Evolutionary conservation across 2,797 vertebrate genomes (phyloP).

Genomic region (Pitangus sulphuratus): DNA sequence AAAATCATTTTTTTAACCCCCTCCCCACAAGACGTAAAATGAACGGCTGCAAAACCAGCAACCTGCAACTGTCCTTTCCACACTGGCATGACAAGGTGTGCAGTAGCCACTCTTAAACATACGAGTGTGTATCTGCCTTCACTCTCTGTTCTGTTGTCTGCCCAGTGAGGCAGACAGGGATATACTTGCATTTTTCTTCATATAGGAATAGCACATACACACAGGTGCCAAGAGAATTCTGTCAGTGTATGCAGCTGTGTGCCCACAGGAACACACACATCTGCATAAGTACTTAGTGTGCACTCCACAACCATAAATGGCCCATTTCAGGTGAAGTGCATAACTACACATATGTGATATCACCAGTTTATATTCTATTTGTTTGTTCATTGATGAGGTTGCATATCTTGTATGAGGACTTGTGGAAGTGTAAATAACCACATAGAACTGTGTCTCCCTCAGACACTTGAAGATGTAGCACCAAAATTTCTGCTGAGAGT

Average conservation of each 20-base stretch:
- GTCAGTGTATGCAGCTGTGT: slow-evolving; percentile 20
- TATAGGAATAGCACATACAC: slow-evolving; percentile 39
- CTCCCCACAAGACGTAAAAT: slow-evolving; percentile 82
- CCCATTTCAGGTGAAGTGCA: slow-evolving; percentile 71
- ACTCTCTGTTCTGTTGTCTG: slow-evolving; percentile 59
- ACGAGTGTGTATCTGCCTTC: slow-evolving; percentile 63
- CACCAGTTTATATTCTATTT: slow-evolving; percentile 58
- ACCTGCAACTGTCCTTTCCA: slow-evolving; percentile 80
- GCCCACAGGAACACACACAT: background rate
- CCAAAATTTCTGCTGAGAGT: slow-evolving; percentile 68
- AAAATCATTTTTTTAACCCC: slow-evolving; percentile 76
- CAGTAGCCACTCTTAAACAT: slow-evolving; percentile 57
- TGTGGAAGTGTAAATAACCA: slow-evolving; percentile 69
- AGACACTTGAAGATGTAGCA: slow-evolving; percentile 78
- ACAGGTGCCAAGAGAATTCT: background rate
- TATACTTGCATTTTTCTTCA: slow-evolving; percentile 62
- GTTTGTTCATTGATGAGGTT: slow-evolving; percentile 72
- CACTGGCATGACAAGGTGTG: slow-evolving; percentile 88
- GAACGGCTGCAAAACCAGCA: slow-evolving; percentile 84
- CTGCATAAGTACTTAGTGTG: background rate
- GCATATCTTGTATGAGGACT: slow-evolving; percentile 63
- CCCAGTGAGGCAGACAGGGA: slow-evolving; percentile 63
- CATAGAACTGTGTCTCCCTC: slow-evolving; percentile 59
- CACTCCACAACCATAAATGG: slow-evolving; percentile 46
- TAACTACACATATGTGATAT: slow-evolving; percentile 60